Base-by-base conservation (phyloP, 2,113 vertebrate species). In the Neotoma lepida region DNA sequence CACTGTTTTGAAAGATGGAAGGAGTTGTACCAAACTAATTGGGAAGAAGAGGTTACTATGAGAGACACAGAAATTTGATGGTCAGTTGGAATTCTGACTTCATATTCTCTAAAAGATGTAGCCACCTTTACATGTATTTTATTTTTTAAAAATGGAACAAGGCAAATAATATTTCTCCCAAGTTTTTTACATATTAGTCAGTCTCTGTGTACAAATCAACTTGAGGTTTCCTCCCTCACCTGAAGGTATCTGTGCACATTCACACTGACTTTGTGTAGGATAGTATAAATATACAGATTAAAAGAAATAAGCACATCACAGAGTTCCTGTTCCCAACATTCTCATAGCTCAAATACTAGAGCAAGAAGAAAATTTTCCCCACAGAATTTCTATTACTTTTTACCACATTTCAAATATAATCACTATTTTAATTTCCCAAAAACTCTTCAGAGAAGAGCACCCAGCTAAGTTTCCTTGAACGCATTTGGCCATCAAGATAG, bases 81-180 rank as follows among this genome's bases (percentile, higher is more conserved):
- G 4, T 74, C 63, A 90, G 17, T 77, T 96, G 33, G 49, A 88
- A 89, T 84, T 96, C 86, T 91, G 33, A 96, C 82, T 86, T 95
- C 4, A 77, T 70, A 76, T 12, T 13, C 63, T 96, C 28, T 87
- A 86, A 93, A 70, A 63, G 26, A 33, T 44, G 8, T 51, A 89
- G 24, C 18, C 51, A 92, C 1, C 51, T 92, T 95, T 56, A 26
- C 24, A 49, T 46, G 46, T 58, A 70, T 93, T 93, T 94, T 86
- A 61, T 44, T 71, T 35, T 35, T 64, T 39, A 96, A 86, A 80
- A 73, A 39, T 90, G 20, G 80, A 61, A 88, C 61, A 1, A 91
- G 20, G 4, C 15, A 70, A 20, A 93, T 89, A 94, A 9, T 56
- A 35, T 58, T 82, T 86, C 4, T 93, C 18, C 24, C 93, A 76